phyloP scores from a whole-genome alignment of 2,113 vertebrate genomes.

The Gracilinanus agilis region DNA sequence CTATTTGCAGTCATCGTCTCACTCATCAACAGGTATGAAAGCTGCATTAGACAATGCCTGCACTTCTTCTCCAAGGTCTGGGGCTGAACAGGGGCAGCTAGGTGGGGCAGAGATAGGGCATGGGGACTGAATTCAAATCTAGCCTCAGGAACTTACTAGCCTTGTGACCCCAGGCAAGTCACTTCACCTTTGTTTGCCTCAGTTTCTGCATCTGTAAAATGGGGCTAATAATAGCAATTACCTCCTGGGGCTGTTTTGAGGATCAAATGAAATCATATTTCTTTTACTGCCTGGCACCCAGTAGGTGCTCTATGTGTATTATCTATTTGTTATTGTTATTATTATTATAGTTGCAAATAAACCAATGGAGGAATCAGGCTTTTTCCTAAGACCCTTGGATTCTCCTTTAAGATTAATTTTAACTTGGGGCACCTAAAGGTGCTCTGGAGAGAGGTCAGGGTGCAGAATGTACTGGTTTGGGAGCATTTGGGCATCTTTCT shows the following conservation, averaged over 20 bases:
- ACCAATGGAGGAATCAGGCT: neutral
- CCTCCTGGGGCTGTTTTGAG: neutral
- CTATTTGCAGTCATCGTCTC: constrained; percentile 90
- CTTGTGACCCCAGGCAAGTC: neutral
- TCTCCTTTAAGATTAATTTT: neutral
- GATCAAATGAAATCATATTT: neutral
- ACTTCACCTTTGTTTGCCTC: neutral
- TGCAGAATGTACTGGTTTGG: too few species aligned
- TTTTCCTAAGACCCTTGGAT: neutral
- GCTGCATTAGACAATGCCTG: neutral
- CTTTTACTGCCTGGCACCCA: neutral
- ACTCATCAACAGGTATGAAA: constrained; percentile 94
- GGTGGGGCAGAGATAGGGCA: neutral
- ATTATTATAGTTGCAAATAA: neutral
- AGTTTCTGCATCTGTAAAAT: neutral
- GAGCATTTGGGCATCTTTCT: too few species aligned
- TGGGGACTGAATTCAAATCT: neutral
- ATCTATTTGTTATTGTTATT: neutral
- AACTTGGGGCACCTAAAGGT: neutral
- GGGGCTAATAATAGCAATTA: neutral
- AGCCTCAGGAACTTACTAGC: neutral
- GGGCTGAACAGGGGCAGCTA: neutral
- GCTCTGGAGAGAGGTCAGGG: neutral
- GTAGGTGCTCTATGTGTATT: neutral
- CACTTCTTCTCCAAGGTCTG: neutral